Evolutionary conservation across 2,888 invertebrate genomes (phyloP), one percentile per base, ranked within the genome.

Genomic region (Liopterus haemorrhoidalis): DNA sequence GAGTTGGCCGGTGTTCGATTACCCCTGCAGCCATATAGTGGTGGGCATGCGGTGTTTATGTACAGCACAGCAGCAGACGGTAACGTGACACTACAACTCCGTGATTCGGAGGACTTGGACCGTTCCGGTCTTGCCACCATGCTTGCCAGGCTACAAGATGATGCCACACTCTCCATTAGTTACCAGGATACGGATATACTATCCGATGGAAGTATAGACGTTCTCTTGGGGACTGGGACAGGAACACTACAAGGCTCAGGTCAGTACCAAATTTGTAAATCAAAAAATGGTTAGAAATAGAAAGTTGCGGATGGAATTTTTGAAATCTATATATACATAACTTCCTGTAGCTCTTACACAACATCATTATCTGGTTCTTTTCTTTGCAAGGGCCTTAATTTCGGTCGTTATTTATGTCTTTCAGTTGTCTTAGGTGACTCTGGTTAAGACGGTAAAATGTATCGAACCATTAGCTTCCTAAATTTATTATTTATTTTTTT

Each of bases 181-280:
- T 83, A 83, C 69, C 81, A 82, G 62, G 84, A 85, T 68, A 78
- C 82, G 19, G 83, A 83, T 60, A 76, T 84, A 63, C 71, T 85
- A 45, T 81, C 82, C 35, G 84, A 84, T 49, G 67, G 67, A 24
- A 64, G 66, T 52, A 69, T 68, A 43, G 62, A 62, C 46, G 67
- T 67, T 65, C 72, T 84, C 59, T 71, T 84, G 54, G 79, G 82
- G 54, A 78, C 79, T 41, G 35, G 38, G 2, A 37, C 30, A 12
- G 44, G 44, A n/a, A 44, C 44, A n/a, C 18, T 45, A n/a, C 58
- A 58, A 48, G 51, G 63, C 46, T 60, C 65, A 57, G 65, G 66
- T 66, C 54, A 55, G 58, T 47, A 18, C 11, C 12, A 39, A 25
- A 36, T 32, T 18, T n/a, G 24, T 24, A 24, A 6, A n/a, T n/a